Evolutionary conservation across 2,888 invertebrate species (phyloP).

Genomic region (Lithosia quadra): DNA sequence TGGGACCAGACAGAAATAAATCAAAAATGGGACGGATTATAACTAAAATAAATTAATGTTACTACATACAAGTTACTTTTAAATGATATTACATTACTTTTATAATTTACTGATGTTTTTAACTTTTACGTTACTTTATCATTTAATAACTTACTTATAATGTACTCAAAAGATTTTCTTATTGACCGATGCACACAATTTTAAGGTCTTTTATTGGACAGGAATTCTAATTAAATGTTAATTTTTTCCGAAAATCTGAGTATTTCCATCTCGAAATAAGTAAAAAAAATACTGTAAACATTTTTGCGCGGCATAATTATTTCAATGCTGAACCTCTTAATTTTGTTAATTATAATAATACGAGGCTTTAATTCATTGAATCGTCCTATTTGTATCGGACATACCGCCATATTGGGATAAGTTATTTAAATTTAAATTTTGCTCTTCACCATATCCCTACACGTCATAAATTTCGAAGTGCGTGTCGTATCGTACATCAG

Average conservation of each 20-base stretch:
- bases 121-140: not conserved
- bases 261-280: not conserved
- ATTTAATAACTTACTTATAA: slow-evolving; percentile 18
- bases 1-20: slow-evolving; percentile 29
- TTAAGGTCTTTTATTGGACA: not conserved
- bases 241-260: not conserved
- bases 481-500: not conserved
- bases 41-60: slow-evolving; percentile 42
- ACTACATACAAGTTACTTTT: slow-evolving; percentile 60
- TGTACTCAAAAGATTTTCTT: slow-evolving; percentile 33
- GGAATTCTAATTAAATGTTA: not conserved
- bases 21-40: slow-evolving; percentile 37
- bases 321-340: not conserved
- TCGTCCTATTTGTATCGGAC: not conserved
- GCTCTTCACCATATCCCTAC: not conserved
- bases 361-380: not conserved
- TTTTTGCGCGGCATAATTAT: too few species aligned
- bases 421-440: not conserved
- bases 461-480: not conserved
- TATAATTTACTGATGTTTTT: slow-evolving; percentile 1
- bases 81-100: slow-evolving; percentile 11
- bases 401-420: not conserved
- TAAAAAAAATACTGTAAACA: too few species aligned
- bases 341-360: not conserved
- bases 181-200: not conserved